Percentiles rank a stretch among this genome's conserved stretches.
These are phyloP conservation scores for Mirounga angustirostris DNA, from an alignment of 2,113 vertebrate species.

Conservation along the genomic window DNA sequence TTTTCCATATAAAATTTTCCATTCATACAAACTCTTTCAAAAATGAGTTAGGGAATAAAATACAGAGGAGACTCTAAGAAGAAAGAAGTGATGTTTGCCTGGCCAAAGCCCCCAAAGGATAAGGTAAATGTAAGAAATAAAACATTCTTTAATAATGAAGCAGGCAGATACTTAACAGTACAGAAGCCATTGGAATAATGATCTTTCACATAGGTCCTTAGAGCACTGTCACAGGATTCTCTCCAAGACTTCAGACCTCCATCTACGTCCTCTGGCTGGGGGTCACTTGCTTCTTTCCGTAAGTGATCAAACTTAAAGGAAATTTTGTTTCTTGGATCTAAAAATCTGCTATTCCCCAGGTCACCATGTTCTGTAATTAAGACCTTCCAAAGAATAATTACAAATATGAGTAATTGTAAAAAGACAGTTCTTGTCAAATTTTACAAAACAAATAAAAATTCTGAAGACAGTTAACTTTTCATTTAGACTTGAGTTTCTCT, in stretches of 20 bases:
- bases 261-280: conserved; percentile 92
- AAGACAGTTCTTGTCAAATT: conserved; percentile 37
- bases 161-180: conserved; percentile 91
- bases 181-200: conserved; percentile 96
- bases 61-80: conserved; percentile 9
- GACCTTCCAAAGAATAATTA: conserved; percentile 89
- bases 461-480: conserved; percentile 36
- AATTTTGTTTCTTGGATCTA: conserved; percentile 96
- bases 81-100: conserved; percentile 13
- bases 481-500: conserved; percentile 33
- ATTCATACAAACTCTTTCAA: conserved; percentile 46
- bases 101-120: not conserved
- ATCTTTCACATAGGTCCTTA: conserved; percentile 95
- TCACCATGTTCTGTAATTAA: conserved; percentile 98
- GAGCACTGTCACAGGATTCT: conserved; percentile 93
- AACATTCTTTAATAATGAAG: not conserved
- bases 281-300: conserved; percentile 95
- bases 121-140: conserved; percentile 15
- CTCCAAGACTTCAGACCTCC: conserved; percentile 91
- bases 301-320: conserved; percentile 98
- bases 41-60: conserved; percentile 58
- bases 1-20: not conserved
- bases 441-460: conserved; percentile 52
- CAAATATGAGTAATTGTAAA: conserved; percentile 67
- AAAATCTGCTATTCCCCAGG: conserved; percentile 95